These are phyloP conservation scores for Aethes cnicana DNA, from an alignment of 2,888 invertebrate species.

Conservation along the genomic window DNA sequence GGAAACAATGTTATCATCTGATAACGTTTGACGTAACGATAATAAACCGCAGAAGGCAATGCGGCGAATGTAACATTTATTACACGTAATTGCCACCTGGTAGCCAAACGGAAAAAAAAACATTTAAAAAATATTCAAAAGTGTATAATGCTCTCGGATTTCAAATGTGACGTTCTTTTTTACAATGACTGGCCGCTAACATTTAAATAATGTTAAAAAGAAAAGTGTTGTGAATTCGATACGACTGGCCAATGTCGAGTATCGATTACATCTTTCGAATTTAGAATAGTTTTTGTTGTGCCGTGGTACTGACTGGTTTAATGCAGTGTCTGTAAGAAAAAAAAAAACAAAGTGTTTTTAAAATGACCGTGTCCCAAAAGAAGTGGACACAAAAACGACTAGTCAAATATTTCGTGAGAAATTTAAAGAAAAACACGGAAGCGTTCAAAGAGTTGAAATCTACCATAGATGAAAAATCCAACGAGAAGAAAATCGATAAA, in stretches of 20 bases:
- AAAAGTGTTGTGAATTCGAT: slow-evolving; percentile 18
- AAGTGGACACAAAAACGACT: slow-evolving; percentile 51
- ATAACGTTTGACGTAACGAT: slow-evolving; percentile 36
- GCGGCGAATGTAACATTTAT: slow-evolving; percentile 6
- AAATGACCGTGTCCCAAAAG: slow-evolving; percentile 36
- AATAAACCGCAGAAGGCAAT: slow-evolving; percentile 30
- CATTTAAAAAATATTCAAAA: too few species aligned
- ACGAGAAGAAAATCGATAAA: slow-evolving; percentile 53
- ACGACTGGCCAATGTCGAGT: slow-evolving; percentile 14
- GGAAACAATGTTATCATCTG: slow-evolving; percentile 38
- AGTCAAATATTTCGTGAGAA: slow-evolving; percentile 56
- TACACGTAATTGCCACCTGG: neutral
- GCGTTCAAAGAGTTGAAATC: slow-evolving; percentile 65
- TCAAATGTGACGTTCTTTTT: slow-evolving; percentile 5
- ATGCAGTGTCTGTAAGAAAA: neutral
- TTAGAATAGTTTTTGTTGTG: slow-evolving; percentile 18
- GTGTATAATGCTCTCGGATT: too few species aligned
- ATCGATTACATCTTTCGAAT: slow-evolving; percentile 18
- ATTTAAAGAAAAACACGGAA: slow-evolving; percentile 64
- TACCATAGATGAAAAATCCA: slow-evolving; percentile 53
- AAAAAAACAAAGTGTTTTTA: neutral
- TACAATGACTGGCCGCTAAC: slow-evolving; percentile 5
- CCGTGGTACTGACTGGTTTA: neutral
- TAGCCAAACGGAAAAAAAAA: neutral
- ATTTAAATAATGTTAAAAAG: slow-evolving; percentile 4